Base-by-base conservation (phyloP, 2,888 invertebrate species). In the Toxonevra muliebris region DNA sequence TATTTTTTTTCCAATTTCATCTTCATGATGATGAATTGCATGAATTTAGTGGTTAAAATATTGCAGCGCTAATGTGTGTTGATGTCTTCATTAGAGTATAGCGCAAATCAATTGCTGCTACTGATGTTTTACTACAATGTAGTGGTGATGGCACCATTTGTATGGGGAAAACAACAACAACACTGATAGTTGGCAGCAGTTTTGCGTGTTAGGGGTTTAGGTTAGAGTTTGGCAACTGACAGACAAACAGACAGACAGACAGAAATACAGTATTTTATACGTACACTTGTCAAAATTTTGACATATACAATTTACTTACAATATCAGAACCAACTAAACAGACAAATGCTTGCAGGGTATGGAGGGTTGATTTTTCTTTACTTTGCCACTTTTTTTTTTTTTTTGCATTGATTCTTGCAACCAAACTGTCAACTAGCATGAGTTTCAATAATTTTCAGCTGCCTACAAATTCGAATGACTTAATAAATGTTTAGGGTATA, bases 341-440 rank as follows among this genome's bases (percentile, higher is more conserved):
- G 30, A n/a, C 48, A 50, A 20, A 30, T 17, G 30, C 42, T 8
- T 7, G 50, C 1, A 41, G 52, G 41, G n/a, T 50, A 48, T 8
- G 1, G 43, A 59, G 54, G 54, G 17, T 19, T 11, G 19, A 15
- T 15, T 17, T 12, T 17, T 19, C 19, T n/a, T n/a, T 15, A 48
- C 15, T 48, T 48, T 11, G 48, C 11, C 8, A 10, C 48, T 15
- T 30, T 30, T 62, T 30, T 30, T 62, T 64, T 61, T 65, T 69
- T 60, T 66, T 69, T 60, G 42, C 54, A 50, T 11, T 59, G 60
- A 69, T 52, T 70, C 64, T 61, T 64, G 69, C 68, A 65, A 66
- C 62, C 69, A 8, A 71, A 70, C 71, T 73, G 71, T 71, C 71
- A 71, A 65, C 65, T 63, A 30, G 62, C 69, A 73, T 71, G 71